phyloP scores from a whole-genome alignment of 2,113 vertebrate species.

The Trachemys scripta region DNA sequence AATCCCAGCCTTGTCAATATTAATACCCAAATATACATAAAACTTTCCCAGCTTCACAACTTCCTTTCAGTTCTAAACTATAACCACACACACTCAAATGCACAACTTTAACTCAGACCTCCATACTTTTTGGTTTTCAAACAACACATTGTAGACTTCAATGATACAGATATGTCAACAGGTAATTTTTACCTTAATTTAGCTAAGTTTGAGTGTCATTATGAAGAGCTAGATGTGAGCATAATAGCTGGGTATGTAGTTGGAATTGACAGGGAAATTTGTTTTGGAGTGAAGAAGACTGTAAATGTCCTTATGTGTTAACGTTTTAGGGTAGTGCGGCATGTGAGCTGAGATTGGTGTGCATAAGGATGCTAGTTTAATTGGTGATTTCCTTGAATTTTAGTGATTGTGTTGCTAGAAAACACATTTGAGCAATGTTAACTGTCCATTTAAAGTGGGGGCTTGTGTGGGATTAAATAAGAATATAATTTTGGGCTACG shows the following conservation, averaged over 20 bases:
- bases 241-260: neutral
- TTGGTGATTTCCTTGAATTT: neutral
- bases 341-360: neutral
- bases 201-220: neutral
- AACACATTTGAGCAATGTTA: neutral
- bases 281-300: neutral
- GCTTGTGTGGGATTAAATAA: neutral
- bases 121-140: constrained; percentile 52
- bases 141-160: constrained; percentile 19
- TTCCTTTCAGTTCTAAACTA: neutral
- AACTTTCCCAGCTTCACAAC: neutral
- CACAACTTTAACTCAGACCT: neutral
- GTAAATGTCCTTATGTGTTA: neutral
- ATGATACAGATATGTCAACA: neutral
- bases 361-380: neutral
- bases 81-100: neutral
- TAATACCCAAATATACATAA: constrained; percentile 1
- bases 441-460: neutral
- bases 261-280: constrained; percentile 18
- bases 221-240: neutral
- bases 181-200: constrained; percentile 28
- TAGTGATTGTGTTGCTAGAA: neutral
- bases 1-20: neutral
- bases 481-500: neutral
- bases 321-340: neutral